Base-by-base conservation (phyloP, 2,888 invertebrate genomes). In the Drosophila cognata region DNA sequence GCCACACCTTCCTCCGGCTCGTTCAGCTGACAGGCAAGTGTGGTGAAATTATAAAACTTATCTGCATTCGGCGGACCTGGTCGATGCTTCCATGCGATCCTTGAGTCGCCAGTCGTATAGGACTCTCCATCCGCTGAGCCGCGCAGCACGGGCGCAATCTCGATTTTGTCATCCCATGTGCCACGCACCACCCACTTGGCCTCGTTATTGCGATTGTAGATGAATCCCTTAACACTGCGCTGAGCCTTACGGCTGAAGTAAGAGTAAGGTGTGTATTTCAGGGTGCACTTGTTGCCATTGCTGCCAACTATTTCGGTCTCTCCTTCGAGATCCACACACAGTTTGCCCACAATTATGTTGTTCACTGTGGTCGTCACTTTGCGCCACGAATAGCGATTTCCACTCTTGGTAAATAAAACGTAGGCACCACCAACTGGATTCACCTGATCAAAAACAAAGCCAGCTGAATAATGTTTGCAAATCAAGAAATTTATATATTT, bases 291-390 rank as follows among this genome's bases (percentile, higher is more conserved):
- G 92, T 98, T 97, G 61, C 98, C 98, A 92, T 99, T 99, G 84
- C 95, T 94, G 73, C 96, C 96, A 71, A 95, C 95, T 79, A 99
- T 99, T 93, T 99, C 99, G 98, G 99, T 99, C 92, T 99, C 99
- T 55, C 99, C 99, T 93, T 99, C 98, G 94, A 99, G 98, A 94
- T 99, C 99, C 69, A 99, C 98, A 99, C 99, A 99, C 84, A 99
- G 94, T 94, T 98, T 98, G 79, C 99, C 99, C 67, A 99, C 99
- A 88, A 99, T 99, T 90, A 99, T 99, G 94, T 99, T 99, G 94
- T 99, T 99, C 58, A 99, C 99, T 7, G 99, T 99, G 29, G 99
- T 99, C 28, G 99, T 99, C 59, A 99, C 95, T 95, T 99, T 99
- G 82, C 98, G 95, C 99, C 99, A 99, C 10, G 98, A 97, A 94